Conservation (phyloP, 2,113 vertebrate genomes). For the Ochotona curzoniae region DNA sequence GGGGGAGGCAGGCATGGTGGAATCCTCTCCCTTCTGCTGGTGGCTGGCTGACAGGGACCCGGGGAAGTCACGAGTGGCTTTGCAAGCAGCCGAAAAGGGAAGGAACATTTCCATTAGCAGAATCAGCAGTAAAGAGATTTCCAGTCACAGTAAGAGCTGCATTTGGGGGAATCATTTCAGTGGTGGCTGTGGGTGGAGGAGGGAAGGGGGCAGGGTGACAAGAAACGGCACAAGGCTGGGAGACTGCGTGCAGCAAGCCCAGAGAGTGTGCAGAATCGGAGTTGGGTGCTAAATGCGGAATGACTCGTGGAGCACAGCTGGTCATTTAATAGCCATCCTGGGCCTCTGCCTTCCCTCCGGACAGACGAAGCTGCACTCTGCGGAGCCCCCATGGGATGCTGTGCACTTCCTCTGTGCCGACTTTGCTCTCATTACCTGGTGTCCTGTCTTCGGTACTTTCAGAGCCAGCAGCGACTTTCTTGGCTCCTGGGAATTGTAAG, state of each 20-base stretch:
- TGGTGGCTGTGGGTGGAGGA: conserved; percentile 71
- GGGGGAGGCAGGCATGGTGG: not conserved
- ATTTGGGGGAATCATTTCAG: conserved; percentile 85
- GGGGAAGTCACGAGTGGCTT: conserved; percentile 76
- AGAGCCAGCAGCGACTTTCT: not conserved
- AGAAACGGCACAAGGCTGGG: not conserved
- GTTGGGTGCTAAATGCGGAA: not conserved
- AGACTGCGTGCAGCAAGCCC: not conserved
- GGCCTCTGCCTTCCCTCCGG: not conserved
- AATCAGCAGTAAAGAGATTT: conserved; percentile 87
- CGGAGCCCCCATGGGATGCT: not conserved
- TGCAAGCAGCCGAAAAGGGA: conserved; percentile 82
- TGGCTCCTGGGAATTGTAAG: not conserved
- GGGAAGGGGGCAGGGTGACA: not conserved
- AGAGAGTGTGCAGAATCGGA: not conserved
- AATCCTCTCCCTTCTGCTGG: conserved; percentile 58
- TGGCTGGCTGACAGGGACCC: conserved; percentile 65
- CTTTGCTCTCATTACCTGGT: conserved; percentile 13
- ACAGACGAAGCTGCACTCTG: not conserved
- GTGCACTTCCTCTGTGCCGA: not conserved
- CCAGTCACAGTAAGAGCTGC: conserved; percentile 86
- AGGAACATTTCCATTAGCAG: conserved; percentile 87
- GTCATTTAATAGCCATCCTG: not conserved
- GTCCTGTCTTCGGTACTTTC: not conserved
- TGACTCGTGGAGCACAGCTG: no score